Base-by-base conservation (phyloP, 2,888 invertebrate genomes). In the Limnephilus marmoratus region DNA sequence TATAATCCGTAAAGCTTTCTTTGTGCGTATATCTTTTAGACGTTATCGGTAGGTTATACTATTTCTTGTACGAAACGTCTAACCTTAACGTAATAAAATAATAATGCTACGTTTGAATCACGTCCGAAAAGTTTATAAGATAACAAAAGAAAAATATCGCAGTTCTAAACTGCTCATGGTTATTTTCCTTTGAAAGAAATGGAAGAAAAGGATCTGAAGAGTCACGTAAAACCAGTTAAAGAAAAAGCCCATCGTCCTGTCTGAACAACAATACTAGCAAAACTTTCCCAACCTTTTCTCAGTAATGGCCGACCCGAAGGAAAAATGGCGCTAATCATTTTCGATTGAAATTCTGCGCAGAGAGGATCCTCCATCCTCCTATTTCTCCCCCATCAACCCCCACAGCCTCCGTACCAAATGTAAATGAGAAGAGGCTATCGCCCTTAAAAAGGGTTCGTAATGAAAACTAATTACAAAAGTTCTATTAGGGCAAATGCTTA, bases 201-300 rank as follows among this genome's bases (percentile, higher is more conserved):
- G 68, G 91, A 49, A 90, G 82, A 91, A 68, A 68, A 80, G 81
- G 80, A 85, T 82, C 81, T 82, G 91, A 85, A 86, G 80, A 93
- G 93, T 92, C 93, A 93, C 93, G 93, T 93, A 93, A 86, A 90
- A 91, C 92, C 92, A 93, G 92, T 93, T 93, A 93, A 90, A 93
- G 92, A 91, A 92, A 93, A 91, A 90, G 93, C 93, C 91, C 92
- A 93, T 92, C 88, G 92, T 88, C 90, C 86, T 90, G 68, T 92
- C 92, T 91, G 92, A 90, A 85, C 88, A 92, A 93, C 92, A 93
- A 93, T 92, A 91, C 90, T 68, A 91, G 89, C 68, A 92, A 92
- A 92, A 90, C 85, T 91, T 93, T 90, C 90, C 88, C 86, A 53
- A 80, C 89, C 93, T 91, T 93, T 92, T 90, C 92, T 90, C 91